Conservation (phyloP, 2,113 vertebrate species). For the Pelodiscus sinensis region DNA sequence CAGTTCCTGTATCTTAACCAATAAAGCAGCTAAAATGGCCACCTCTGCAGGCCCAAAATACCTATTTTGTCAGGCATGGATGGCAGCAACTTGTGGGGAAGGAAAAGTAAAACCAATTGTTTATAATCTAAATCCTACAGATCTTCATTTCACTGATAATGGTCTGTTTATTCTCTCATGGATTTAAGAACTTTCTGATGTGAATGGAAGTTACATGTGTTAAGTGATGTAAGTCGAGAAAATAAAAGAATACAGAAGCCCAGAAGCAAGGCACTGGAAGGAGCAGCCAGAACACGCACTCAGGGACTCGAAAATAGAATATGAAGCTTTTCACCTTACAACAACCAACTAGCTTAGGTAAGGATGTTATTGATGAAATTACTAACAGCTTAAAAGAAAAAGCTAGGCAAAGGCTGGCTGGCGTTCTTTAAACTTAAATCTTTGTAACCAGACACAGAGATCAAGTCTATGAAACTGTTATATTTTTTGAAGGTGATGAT, state of each 20-base stretch:
- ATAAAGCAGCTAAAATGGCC: fast-evolving
- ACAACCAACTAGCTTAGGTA: neutral
- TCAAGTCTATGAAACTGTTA: neutral
- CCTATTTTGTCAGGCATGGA: neutral
- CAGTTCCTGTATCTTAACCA: neutral
- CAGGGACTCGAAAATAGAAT: neutral
- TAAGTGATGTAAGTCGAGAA: neutral
- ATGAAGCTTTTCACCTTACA: neutral
- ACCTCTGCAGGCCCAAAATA: neutral
- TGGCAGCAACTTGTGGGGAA: neutral
- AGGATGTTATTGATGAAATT: neutral
- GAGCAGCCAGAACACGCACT: neutral
- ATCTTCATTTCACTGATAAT: neutral
- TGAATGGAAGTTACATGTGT: neutral
- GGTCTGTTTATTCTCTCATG: neutral
- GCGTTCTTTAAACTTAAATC: neutral
- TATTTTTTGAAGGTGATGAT: neutral
- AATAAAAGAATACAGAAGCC: neutral
- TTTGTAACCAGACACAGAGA: neutral
- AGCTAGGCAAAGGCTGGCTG: neutral
- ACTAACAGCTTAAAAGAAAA: neutral
- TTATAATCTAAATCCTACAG: neutral
- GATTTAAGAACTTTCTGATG: neutral
- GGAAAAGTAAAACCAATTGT: neutral
- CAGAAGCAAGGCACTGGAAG: neutral